Evolutionary conservation across 2,888 invertebrate species (phyloP).

Genomic region (Magallana nippona): DNA sequence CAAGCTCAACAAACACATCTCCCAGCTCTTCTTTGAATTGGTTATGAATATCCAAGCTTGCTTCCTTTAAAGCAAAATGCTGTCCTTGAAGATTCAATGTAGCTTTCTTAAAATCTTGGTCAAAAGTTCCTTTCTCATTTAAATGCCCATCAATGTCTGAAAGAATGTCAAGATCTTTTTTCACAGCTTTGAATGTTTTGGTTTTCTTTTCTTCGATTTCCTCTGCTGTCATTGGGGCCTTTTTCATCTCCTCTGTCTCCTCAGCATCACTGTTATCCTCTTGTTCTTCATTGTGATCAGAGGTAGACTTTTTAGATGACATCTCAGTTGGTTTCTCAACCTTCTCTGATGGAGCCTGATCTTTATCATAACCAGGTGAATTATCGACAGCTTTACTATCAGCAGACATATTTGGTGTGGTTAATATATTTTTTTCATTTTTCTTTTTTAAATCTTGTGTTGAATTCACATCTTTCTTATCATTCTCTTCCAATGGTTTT

Average conservation of each 20-base stretch:
- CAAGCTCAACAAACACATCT: conserved; percentile 23
- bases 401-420: no score
- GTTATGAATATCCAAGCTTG: not conserved
- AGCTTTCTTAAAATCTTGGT: conserved; percentile 8
- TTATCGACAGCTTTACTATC: no score
- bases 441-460: no score
- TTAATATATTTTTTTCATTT: no score
- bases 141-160: conserved; percentile 21
- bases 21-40: conserved; percentile 34
- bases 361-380: no score
- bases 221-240: conserved; percentile 12
- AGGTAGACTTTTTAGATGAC: no score
- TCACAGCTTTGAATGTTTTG: conserved; percentile 12
- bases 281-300: not conserved
- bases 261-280: not conserved
- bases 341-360: no score
- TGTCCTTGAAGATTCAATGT: not conserved
- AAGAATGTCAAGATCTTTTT: not conserved
- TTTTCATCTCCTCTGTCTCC: conserved; percentile 5
- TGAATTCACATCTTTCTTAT: no score
- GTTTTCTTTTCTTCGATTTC: not conserved
- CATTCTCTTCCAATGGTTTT: no score
- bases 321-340: no score
- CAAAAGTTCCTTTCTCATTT: conserved; percentile 34
- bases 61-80: conserved; percentile 35